Base-by-base conservation (phyloP, 1,140 invertebrate species). In the Drosophila ercepeae region DNA sequence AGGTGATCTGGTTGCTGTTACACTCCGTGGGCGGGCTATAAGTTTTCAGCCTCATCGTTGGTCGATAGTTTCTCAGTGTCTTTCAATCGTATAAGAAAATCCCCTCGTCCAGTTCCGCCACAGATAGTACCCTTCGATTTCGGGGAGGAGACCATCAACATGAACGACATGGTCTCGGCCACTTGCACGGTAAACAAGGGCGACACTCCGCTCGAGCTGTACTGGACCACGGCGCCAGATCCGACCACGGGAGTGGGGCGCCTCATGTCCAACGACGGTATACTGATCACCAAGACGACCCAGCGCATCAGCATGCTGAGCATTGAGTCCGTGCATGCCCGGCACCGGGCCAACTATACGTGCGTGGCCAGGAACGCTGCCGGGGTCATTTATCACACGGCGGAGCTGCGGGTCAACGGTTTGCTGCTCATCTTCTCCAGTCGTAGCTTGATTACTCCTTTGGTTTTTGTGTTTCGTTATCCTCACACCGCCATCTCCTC, bases 171-270 rank as follows among this genome's bases (percentile, higher is more conserved):
- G 90, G 94, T 94, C 25, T 95, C 94, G 21, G 93, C 96, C 42
- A 94, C 94, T 18, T 99, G 97, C 92, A 95, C 95, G 27, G 95
- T 98, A 6, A 94, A 95, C 72, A 97, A 97, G 91, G 97, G 97
- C 34, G 97, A 98, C 91, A 93, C 94, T 60, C 97, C 97, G 0
- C 92, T 97, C 63, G 94, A 94, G 55, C 95, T 97, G 65, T 92
- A 93, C 41, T 97, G 97, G 96, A 91, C 91, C 3, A 91, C 90
- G 16, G 75, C 90, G 6, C 90, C 90, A 50, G 81, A 90, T 48
- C 90, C 90, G 0, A 75, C 72, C 6, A 77, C 75, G 1, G 89
- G 84, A 45, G 75, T 65, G 23, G 86, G 79, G 2, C 82, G 78
- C 46, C 71, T 91, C 4, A 79, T 75, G 83, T 89, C 81, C 68